Evolutionary conservation across 1,140 invertebrate genomes (phyloP).

Genomic region (Archivesica marissinica): DNA sequence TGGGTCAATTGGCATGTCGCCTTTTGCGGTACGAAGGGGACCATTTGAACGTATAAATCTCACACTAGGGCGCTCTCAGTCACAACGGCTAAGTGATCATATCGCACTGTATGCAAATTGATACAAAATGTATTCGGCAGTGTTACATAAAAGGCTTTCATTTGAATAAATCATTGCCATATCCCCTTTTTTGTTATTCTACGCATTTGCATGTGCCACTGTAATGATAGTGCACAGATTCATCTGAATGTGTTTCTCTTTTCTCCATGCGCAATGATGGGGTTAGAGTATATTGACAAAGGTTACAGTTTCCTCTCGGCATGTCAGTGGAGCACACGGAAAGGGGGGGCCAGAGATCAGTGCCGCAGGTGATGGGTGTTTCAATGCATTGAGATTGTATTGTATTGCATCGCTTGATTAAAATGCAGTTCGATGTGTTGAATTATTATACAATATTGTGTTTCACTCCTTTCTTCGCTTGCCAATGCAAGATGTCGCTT

Average conservation of each 20-base stretch:
- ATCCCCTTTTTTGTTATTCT: slow-evolving; percentile 31
- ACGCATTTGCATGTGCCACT: slow-evolving; percentile 48
- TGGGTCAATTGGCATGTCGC: slow-evolving; percentile 48
- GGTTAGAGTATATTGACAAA: slow-evolving; percentile 17
- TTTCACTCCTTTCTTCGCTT: slow-evolving; percentile 30
- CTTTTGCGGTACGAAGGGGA: slow-evolving; percentile 18
- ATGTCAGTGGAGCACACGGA: slow-evolving; percentile 40
- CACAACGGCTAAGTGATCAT: not conserved
- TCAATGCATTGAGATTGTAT: slow-evolving; percentile 40
- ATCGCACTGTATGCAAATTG: slow-evolving; percentile 55
- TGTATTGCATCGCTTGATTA: slow-evolving; percentile 51
- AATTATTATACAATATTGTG: slow-evolving; percentile 51
- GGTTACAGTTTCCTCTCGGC: slow-evolving; percentile 36
- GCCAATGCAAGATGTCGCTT: slow-evolving; percentile 52
- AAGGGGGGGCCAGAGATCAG: slow-evolving; percentile 4
- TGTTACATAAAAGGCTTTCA: slow-evolving; percentile 44
- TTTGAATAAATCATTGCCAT: slow-evolving; percentile 43
- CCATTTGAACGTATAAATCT: slow-evolving; percentile 51
- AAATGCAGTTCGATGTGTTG: slow-evolving; percentile 54
- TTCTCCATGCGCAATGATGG: not conserved
- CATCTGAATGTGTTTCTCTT: not conserved
- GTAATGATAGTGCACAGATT: slow-evolving; percentile 45
- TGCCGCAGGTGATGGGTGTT: slow-evolving; percentile 37
- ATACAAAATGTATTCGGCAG: slow-evolving; percentile 39
- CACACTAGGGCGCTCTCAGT: not conserved